Base-by-base conservation (phyloP, 2,797 vertebrate genomes). In the Tapera naevia region DNA sequence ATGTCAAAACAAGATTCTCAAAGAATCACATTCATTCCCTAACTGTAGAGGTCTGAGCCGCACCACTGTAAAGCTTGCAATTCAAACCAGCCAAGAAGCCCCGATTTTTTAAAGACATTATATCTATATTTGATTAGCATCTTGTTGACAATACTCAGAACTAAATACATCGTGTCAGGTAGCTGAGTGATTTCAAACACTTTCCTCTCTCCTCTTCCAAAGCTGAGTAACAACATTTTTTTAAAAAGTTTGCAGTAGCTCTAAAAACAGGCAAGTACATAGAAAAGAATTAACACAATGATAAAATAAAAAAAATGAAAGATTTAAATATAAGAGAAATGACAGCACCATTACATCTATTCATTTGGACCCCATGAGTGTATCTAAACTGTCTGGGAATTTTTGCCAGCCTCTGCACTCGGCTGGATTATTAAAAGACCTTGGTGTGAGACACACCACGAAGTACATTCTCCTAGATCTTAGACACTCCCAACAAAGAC, bases 401-500 rank as follows among this genome's bases (percentile, higher is more conserved):
- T 60, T 37, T 39, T 65, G 51, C 23, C 41, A 79, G 35, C 10
- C 61, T 50, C 46, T 61, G 33, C 28, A 46, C 4, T 61, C 32
- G 17, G 27, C 4, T 78, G 39, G 24, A 45, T 61, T 67, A 48
- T 25, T 67, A n/a, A 35, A 81, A 73, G 8, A 57, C 17, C 5
- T 32, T 37, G 10, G 25, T 33, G 27, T 57, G 11, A 69, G 33
- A 41, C 37, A 84, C 9, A 73, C 9, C 27, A 54, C 5, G 30
- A 73, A 62, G 21, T 19, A 39, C 9, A 37, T 32, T 41, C 50
- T 50, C 5, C 15, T 12, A 48, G 13, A 64, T 39, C n/a, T 57
- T 22, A 53, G 16, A 37, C 3, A 3, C 27, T 58, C 7, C 13
- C 8, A 0, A 13, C 11, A 64, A 30, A 28, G 9, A 30, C 0